Evolutionary conservation across 2,797 vertebrate genomes (phyloP).

Genomic region (Rhynchotus rufescens): DNA sequence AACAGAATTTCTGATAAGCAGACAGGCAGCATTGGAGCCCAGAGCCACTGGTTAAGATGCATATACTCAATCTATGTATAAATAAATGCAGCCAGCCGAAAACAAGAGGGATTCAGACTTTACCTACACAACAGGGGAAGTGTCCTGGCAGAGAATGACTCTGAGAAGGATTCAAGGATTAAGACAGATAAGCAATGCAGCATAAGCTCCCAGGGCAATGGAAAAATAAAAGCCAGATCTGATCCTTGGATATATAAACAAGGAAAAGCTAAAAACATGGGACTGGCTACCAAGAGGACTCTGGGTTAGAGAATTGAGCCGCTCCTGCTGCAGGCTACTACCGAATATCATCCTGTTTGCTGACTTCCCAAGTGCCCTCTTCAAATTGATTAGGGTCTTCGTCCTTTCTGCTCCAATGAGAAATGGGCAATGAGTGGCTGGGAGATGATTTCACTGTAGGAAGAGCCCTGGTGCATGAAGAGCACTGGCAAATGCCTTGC

Average conservation of each 20-base stretch:
- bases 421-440: background rate
- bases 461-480: background rate
- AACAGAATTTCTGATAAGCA: background rate
- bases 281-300: background rate
- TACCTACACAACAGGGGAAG: background rate
- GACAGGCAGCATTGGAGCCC: background rate
- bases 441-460: background rate
- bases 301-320: background rate
- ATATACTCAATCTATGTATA: background rate
- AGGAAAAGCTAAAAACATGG: background rate
- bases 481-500: background rate
- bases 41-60: background rate
- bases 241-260: background rate
- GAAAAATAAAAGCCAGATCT: background rate
- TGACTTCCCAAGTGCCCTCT: accelerated
- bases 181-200: background rate
- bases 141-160: background rate
- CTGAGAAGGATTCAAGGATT: background rate
- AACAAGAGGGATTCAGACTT: background rate
- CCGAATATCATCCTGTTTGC: background rate
- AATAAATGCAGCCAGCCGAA: background rate
- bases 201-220: background rate
- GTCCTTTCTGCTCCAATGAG: background rate
- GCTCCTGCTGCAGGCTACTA: background rate
- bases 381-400: background rate